These are phyloP conservation scores for Romanomermis culicivorax DNA, from an alignment of 2,888 invertebrate species.

Conservation along the genomic window DNA sequence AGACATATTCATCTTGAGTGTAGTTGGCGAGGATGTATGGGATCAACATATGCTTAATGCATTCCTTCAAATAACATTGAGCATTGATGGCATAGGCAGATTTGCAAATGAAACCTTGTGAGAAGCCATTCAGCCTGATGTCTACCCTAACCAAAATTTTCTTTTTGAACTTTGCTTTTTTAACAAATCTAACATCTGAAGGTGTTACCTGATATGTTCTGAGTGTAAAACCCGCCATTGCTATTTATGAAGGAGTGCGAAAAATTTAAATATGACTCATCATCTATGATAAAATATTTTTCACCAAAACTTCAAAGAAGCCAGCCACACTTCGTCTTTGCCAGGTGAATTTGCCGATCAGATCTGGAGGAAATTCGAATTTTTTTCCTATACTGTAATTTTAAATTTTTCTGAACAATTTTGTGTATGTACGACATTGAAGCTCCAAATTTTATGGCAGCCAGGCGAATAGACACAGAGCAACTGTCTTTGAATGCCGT, in stretches of 20 bases:
- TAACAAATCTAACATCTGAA: background rate
- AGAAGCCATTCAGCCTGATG: background rate
- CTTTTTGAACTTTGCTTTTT: conserved; percentile 6
- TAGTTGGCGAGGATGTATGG: conserved; percentile 10
- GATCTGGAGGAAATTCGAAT: too few relatives aligned
- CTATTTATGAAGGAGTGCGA: background rate
- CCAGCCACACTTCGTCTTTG: background rate
- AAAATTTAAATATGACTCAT: conserved; percentile 1
- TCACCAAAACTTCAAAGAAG: background rate
- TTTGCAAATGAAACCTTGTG: conserved; percentile 2
- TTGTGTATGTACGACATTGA: background rate
- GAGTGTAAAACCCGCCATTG: background rate
- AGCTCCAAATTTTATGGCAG: background rate
- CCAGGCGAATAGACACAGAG: background rate
- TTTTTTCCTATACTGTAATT: too few relatives aligned
- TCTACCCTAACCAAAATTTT: background rate
- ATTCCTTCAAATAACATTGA: conserved; percentile 4
- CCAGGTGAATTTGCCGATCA: background rate
- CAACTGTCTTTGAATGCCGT: conserved; percentile 2
- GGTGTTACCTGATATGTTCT: background rate
- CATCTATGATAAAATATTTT: background rate
- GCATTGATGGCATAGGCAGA: conserved; percentile 7
- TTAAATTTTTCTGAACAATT: too few relatives aligned
- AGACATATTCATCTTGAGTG: conserved; percentile 1
- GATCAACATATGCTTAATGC: conserved; percentile 5